These are phyloP conservation scores for Euschistus heros DNA, from an alignment of 1,140 invertebrate genomes.

Conservation along the genomic window DNA sequence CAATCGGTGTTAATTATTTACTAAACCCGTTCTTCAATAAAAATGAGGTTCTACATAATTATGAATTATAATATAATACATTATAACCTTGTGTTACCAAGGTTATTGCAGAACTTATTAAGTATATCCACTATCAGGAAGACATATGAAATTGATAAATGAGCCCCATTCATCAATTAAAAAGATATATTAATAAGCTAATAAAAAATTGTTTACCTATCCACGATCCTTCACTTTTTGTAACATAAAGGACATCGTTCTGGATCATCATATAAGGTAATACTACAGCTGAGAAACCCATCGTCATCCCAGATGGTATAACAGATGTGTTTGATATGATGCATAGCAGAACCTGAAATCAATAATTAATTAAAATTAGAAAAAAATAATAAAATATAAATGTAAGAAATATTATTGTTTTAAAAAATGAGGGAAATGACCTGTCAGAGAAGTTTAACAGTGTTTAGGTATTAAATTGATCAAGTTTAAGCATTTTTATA, in stretches of 20 bases:
- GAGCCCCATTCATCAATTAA: slow-evolving; percentile 3
- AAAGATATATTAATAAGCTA: neutral
- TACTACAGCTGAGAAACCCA: slow-evolving; percentile 42
- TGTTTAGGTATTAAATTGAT: no score
- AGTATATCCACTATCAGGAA: neutral
- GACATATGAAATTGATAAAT: no score
- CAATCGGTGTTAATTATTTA: no score
- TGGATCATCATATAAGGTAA: slow-evolving; percentile 36
- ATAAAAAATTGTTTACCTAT: slow-evolving; percentile 37
- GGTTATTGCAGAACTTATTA: no score
- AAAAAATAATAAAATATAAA: neutral
- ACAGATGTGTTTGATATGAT: slow-evolving; percentile 24
- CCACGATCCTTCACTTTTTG: slow-evolving; percentile 39
- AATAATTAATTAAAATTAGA: neutral
- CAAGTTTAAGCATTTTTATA: no score
- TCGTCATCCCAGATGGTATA: slow-evolving; percentile 39
- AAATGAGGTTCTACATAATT: no score
- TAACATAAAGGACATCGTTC: slow-evolving; percentile 29
- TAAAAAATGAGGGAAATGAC: neutral
- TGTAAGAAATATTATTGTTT: neutral
- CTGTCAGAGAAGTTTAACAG: neutral
- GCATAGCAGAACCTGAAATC: slow-evolving; percentile 23
- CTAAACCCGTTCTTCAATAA: no score
- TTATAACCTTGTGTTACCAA: no score
- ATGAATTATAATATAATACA: no score